Evolutionary conservation across 2,888 invertebrate species (phyloP).

Genomic region (Campoletis raptor): DNA sequence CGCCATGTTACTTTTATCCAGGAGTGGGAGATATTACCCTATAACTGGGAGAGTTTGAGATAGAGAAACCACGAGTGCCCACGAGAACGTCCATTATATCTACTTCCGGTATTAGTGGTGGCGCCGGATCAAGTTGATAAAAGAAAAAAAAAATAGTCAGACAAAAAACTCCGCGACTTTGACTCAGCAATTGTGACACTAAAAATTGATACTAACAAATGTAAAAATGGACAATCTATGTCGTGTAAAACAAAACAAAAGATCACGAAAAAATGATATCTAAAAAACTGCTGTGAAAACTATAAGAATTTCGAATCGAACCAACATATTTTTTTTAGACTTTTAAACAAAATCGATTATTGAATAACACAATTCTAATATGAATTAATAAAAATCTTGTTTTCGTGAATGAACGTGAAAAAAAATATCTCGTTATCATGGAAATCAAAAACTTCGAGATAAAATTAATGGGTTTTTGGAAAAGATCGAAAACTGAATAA

Average conservation of each 20-base stretch:
- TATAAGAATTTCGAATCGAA: background rate
- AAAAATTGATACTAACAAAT: background rate
- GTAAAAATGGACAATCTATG: background rate
- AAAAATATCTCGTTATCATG: background rate
- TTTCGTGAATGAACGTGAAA: background rate
- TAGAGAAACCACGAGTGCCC: conserved; percentile 23
- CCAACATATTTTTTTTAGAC: background rate
- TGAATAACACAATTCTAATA: too few relatives aligned
- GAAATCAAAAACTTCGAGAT: background rate
- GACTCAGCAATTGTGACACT: background rate
- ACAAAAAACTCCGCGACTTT: background rate
- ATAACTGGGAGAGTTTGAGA: conserved; percentile 14
- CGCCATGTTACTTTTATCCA: conserved; percentile 59
- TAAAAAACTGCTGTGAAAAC: background rate
- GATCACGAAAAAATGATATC: background rate
- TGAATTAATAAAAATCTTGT: background rate
- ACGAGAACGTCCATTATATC: conserved; percentile 56
- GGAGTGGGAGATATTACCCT: conserved; percentile 36
- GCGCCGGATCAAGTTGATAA: conserved; percentile 49
- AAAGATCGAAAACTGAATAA: background rate
- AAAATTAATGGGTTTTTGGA: background rate
- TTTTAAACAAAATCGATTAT: too few relatives aligned
- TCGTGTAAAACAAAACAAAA: background rate
- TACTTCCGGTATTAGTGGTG: conserved; percentile 64
- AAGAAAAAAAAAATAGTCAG: conserved; percentile 22